These are phyloP conservation scores for Chunga burmeisteri DNA, from an alignment of 2,113 vertebrate species.

Conservation along the genomic window DNA sequence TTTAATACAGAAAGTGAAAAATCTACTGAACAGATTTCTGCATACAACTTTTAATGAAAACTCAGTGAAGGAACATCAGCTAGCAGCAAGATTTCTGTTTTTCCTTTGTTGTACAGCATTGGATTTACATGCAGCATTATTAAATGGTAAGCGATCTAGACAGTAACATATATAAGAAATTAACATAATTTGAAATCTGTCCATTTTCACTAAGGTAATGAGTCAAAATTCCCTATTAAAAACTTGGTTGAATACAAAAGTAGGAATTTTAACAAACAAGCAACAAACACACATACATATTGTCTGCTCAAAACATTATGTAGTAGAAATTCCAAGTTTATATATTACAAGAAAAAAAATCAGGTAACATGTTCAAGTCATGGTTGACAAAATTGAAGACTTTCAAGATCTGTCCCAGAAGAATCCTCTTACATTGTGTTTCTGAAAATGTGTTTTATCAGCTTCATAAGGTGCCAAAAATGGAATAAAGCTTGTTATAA, in stretches of 20 bases:
- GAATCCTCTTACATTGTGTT: conserved; percentile 1
- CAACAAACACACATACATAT: conserved; percentile 5
- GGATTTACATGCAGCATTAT: conserved; percentile 59
- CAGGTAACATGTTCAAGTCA: neutral
- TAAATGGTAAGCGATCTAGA: conserved; percentile 43
- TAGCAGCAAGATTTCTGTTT: conserved; percentile 31
- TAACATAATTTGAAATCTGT: conserved; percentile 2
- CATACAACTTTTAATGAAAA: conserved; percentile 68
- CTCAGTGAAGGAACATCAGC: conserved; percentile 35
- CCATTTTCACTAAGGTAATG: conserved; percentile 26
- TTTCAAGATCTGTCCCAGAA: neutral
- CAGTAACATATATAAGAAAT: conserved; percentile 36
- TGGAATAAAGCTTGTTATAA: neutral
- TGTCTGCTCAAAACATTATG: conserved; percentile 35
- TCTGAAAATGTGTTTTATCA: neutral
- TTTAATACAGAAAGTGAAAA: conserved; percentile 49
- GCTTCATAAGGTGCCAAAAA: neutral
- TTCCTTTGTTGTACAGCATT: conserved; percentile 48
- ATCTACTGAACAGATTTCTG: conserved; percentile 60
- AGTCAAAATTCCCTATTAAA: conserved; percentile 44
- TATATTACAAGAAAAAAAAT: neutral
- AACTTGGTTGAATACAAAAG: conserved; percentile 59
- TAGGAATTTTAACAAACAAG: conserved; percentile 31
- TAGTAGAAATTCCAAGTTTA: conserved; percentile 8
- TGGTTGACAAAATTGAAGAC: neutral